phyloP scores from a whole-genome alignment of 2,113 vertebrate species.

The human region DNA sequence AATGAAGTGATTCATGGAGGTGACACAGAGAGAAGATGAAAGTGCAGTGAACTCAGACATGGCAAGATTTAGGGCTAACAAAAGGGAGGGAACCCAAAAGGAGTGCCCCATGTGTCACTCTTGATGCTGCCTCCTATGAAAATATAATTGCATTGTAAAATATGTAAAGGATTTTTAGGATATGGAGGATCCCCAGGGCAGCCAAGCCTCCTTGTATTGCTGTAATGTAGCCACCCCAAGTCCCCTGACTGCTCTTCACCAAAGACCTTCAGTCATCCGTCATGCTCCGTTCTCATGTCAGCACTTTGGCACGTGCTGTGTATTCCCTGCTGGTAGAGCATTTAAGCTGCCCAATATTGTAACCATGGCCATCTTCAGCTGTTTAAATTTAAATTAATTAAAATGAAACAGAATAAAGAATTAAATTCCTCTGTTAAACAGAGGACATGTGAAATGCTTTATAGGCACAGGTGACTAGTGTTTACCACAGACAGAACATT shows the following conservation, averaged over 20 bases:
- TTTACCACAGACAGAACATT: fast-evolving
- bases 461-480: fast-evolving
- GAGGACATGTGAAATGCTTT: fast-evolving
- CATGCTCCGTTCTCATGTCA: fast-evolving
- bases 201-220: neutral
- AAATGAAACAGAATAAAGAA: neutral
- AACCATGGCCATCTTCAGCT: neutral
- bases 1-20: too few species aligned
- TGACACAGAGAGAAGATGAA: too few species aligned
- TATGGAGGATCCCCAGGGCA: neutral
- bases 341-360: fast-evolving
- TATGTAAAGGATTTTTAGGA: too few species aligned
- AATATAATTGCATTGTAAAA: fast-evolving
- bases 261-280: too few species aligned
- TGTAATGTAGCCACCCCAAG: fast-evolving
- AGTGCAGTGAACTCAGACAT: fast-evolving
- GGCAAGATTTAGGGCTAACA: fast-evolving
- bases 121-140: fast-evolving
- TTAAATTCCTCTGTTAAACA: neutral
- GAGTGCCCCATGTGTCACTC: neutral
- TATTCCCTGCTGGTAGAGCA: fast-evolving
- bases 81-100: too few species aligned
- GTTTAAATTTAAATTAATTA: neutral
- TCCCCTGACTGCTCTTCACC: fast-evolving
- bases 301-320: fast-evolving